A percentile compares a stretch with the other conserved stretches of the same genome.
phyloP scores from a whole-genome alignment of 2,113 vertebrate genomes.

The Amphilophus citrinellus region DNA sequence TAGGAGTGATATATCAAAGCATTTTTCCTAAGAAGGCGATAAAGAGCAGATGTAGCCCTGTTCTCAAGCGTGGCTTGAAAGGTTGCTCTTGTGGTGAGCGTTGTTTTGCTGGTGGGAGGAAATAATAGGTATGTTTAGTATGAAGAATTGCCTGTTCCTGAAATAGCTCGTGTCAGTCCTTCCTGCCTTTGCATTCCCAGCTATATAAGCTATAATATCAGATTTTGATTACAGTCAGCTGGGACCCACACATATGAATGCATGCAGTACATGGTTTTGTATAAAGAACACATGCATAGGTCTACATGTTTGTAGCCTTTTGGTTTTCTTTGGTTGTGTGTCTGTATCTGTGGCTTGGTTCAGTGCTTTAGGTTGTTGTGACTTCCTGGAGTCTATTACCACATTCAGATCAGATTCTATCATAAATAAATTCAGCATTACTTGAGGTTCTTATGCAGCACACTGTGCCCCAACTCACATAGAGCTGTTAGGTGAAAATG shows the following conservation, averaged over 20 bases:
- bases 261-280: background rate
- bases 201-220: background rate
- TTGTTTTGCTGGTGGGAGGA: constrained; percentile 53
- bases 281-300: background rate
- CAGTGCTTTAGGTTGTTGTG: background rate
- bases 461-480: background rate
- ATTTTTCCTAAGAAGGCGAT: constrained; percentile 18
- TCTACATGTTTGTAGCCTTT: background rate
- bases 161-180: constrained; percentile 19
- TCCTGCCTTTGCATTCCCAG: background rate
- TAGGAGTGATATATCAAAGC: constrained; percentile 31
- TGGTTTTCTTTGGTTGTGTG: background rate
- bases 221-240: background rate
- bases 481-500: background rate
- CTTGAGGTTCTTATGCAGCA: background rate
- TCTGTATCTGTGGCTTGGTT: background rate
- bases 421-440: background rate
- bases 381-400: background rate
- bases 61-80: constrained; percentile 19
- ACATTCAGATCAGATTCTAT: background rate
- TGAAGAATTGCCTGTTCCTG: constrained; percentile 29
- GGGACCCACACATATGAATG: background rate
- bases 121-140: constrained; percentile 36
- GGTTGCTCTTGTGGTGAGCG: constrained; percentile 35
- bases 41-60: constrained; percentile 29